Base-by-base conservation (phyloP, 2,888 invertebrate species). In the Periphyllus acericola region DNA sequence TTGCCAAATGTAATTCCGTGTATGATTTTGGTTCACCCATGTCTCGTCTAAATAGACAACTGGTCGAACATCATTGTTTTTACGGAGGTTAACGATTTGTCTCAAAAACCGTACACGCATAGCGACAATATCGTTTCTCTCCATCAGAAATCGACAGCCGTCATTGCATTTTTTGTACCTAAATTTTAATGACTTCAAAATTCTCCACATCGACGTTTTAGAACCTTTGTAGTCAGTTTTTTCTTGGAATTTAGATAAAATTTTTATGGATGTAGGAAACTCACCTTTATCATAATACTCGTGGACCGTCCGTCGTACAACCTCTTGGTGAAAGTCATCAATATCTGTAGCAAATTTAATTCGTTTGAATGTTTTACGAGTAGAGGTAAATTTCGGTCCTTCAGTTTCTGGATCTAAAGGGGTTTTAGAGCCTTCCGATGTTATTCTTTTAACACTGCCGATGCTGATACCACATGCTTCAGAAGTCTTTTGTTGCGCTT, bases 191-290 rank as follows among this genome's bases (percentile, higher is more conserved):
- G n/a, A 29, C 32, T 55, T 80, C 32, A 80, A 32, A 29, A 80
- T 80, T 21, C 55, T 52, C 25, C n/a, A 21, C 9, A 80, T n/a
- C 19, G 66, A 80, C 4, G 25, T 19, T 14, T 55, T 21, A n/a
- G 80, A 80, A 55, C 82, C 75, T 74, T 34, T n/a, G 52, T 72
- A 82, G 55, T 60, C 74, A 32, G 46, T 82, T 88, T 82, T 88
- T 32, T 71, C 80, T 40, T 66, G 76, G 11, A 76, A n/a, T n/a
- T 60, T 25, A 25, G 40, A 21, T 34, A 36, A 34, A 29, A 82
- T 34, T 55, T 88, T 88, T 29, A 5, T 8, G n/a, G 29, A 32
- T 3, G 82, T 79, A 19, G 88, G 66, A 34, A 46, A 72, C 32
- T 80, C 60, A 25, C 74, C 80, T n/a, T 60, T 1, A 34, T 88